Conservation (phyloP, 1,140 invertebrate genomes). For the Platyscapa corneri region DNA sequence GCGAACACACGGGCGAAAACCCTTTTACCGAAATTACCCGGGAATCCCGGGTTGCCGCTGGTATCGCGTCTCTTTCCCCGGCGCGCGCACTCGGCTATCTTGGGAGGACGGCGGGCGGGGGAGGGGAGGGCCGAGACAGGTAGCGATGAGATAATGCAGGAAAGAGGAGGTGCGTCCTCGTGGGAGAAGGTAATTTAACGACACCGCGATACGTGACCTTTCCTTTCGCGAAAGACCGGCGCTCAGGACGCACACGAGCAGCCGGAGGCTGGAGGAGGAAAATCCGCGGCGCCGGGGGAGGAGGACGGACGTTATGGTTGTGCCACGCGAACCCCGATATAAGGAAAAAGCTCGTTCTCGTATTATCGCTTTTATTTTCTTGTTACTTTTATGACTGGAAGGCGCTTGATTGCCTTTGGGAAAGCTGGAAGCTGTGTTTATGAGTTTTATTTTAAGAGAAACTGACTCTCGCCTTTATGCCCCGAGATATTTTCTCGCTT, state of each 20-base stretch:
- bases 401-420: constrained; percentile 47
- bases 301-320: background rate
- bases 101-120: too few relatives aligned
- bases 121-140: background rate
- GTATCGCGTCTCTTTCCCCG: background rate
- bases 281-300: background rate
- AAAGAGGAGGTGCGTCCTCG: background rate
- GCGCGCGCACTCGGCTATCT: background rate
- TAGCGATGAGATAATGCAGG: background rate
- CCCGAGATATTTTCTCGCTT: background rate
- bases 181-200: constrained; percentile 38
- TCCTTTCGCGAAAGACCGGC: constrained; percentile 1
- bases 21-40: constrained; percentile 51
- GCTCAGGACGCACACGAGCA: background rate
- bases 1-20: constrained; percentile 1
- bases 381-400: constrained; percentile 52
- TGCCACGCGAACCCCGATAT: background rate
- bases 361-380: constrained; percentile 52
- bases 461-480: background rate
- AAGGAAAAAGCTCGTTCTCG: constrained; percentile 34
- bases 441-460: constrained; percentile 44
- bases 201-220: constrained; percentile 50
- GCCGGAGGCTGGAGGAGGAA: background rate
- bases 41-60: background rate
- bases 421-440: constrained; percentile 42